Evolutionary conservation across 2,797 vertebrate genomes (phyloP).

Genomic region (Enteromius unitaeniatus): DNA sequence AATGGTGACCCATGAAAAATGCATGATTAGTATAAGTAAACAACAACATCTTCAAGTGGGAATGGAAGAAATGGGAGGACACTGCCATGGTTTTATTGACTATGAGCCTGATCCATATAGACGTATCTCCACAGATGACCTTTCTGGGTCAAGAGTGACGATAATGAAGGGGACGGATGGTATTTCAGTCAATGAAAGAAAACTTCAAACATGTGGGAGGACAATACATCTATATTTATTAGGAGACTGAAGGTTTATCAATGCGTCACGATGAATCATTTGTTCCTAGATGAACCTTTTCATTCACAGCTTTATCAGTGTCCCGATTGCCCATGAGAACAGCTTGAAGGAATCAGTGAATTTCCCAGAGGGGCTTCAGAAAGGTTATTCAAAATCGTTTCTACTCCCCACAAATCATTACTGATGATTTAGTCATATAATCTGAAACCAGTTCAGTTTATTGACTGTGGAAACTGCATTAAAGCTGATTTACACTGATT

Average conservation of each 20-base stretch:
- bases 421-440: conserved; percentile 8
- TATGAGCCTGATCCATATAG: conserved; percentile 13
- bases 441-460: conserved; percentile 3
- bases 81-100: background rate
- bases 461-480: background rate
- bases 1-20: conserved; percentile 70
- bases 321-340: conserved; percentile 4
- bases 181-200: conserved; percentile 15
- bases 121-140: background rate
- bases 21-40: conserved; percentile 67
- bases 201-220: conserved; percentile 18
- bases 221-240: conserved; percentile 25
- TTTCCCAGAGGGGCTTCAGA: conserved; percentile 43
- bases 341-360: conserved; percentile 12
- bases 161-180: conserved; percentile 8
- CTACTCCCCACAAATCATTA: conserved; percentile 12
- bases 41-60: conserved; percentile 62
- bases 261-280: conserved; percentile 1
- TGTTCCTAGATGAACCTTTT: conserved; percentile 34
- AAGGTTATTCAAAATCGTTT: conserved; percentile 45
- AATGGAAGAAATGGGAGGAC: conserved; percentile 23
- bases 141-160: conserved; percentile 24
- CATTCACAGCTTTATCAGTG: conserved; percentile 38
- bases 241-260: background rate
- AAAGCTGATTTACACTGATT: background rate